Base-by-base conservation (phyloP, 1,140 invertebrate species). In the Eueides isabella region DNA sequence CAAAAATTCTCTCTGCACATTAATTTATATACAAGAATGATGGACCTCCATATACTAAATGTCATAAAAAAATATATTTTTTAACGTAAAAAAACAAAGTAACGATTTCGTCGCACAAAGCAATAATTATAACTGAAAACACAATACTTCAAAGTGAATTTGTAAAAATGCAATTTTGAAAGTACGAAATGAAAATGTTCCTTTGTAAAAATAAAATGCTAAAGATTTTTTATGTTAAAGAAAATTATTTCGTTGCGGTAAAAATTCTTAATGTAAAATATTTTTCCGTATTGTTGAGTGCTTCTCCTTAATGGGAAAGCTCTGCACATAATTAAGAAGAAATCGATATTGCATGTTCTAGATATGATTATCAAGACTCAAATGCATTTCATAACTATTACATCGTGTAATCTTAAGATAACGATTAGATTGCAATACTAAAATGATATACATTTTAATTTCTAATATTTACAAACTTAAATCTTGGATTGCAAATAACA, bases 251-350 rank as follows among this genome's bases (percentile, higher is more conserved):
- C 19, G 48, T 23, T 12, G 48, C 48, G 23, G 48, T 55, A 4
- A 55, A 55, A 55, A 23, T 11, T 65, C 23, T 6, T 26, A 68
- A 61, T 61, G 28, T 26, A 61, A 23, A 55, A 55, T 31, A 31
- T 30, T 61, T 61, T 61, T 61, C 16, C 30, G 19, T 41, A 19
- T 68, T 26, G 23, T 23, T 26, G 33, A 66, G 63, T 61, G 26
- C 64, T 28, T 61, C 71, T 55, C 65, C 71, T 72, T 72, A 72
- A 72, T 7, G 64, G 64, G 64, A 72, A 61, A 67, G 64, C 33
- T 48, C 29, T 72, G 64, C 48, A 62, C 67, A 33, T 72, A 72
- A 72, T 72, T 67, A 67, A 72, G 71, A 67, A 55, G 65, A 72
- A 67, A 67, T 72, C 48, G 48, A 67, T 72, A 67, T 62, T 67